A percentile compares a stretch with the other conserved stretches of the same genome.
Evolutionary conservation across 2,113 vertebrate species (phyloP).

Genomic region (Coryphaenoides rupestris): DNA sequence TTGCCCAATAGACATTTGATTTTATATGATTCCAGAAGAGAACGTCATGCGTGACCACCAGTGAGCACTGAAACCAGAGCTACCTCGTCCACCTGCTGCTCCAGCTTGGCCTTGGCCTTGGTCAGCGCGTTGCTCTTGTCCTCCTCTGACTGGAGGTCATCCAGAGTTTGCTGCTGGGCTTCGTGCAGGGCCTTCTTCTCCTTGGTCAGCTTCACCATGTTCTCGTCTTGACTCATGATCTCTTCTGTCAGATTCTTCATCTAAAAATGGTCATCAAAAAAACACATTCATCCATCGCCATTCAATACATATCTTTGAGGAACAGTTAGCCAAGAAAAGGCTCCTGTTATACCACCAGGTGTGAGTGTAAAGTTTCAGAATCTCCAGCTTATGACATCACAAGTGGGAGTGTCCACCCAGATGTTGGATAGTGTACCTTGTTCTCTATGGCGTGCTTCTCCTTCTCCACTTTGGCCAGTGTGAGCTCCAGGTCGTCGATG

Average conservation of each 20-base stretch:
- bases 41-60: too few species aligned
- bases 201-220: conserved; percentile 57
- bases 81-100: conserved; percentile 67
- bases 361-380: too few species aligned
- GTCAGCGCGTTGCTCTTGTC: conserved; percentile 64
- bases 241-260: conserved; percentile 64
- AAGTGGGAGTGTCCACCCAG: too few species aligned
- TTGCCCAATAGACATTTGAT: too few species aligned
- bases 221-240: conserved; percentile 59
- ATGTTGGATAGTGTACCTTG: conserved; percentile 79
- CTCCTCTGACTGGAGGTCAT: conserved; percentile 63
- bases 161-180: conserved; percentile 60
- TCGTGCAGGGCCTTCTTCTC: conserved; percentile 63
- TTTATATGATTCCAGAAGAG: too few species aligned
- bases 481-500: conserved; percentile 82
- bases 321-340: too few species aligned
- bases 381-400: too few species aligned
- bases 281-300: neutral
- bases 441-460: conserved; percentile 83
- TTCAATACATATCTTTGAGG: neutral
- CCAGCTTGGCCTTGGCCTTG: conserved; percentile 64
- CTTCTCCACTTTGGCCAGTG: conserved; percentile 80
- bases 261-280: conserved; percentile 25
- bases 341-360: too few species aligned
- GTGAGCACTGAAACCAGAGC: too few species aligned